These are phyloP conservation scores for Dexiosoma caninum DNA, from an alignment of 2,888 invertebrate species.

Conservation along the genomic window DNA sequence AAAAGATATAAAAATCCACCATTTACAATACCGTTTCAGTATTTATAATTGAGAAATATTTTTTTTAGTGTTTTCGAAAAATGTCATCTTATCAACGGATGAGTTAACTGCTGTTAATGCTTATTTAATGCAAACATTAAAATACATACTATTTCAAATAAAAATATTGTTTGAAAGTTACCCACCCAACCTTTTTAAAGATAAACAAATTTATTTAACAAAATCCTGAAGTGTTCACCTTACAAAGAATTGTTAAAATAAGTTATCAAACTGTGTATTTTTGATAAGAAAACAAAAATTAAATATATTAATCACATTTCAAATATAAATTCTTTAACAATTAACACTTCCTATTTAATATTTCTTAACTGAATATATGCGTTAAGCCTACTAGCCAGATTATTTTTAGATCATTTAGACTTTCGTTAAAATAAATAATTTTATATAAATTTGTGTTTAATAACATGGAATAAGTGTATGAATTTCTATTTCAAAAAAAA, in stretches of 20 bases:
- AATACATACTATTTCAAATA: neutral
- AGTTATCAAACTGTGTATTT: neutral
- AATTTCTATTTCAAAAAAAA: conserved; percentile 1
- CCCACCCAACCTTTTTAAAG: neutral
- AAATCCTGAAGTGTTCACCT: neutral
- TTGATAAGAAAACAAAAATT: neutral
- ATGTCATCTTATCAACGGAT: too few relatives aligned
- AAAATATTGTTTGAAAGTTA: conserved; percentile 3
- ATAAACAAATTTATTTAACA: neutral
- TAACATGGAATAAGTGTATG: conserved; percentile 5
- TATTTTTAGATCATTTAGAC: neutral
- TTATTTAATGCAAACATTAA: too few relatives aligned
- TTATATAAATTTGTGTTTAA: neutral
- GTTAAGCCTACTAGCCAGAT: neutral
- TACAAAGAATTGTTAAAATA: neutral
- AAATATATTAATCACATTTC: conserved; percentile 16
- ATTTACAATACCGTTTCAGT: too few relatives aligned
- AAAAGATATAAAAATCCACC: too few relatives aligned
- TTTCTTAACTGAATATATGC: neutral
- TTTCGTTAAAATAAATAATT: too few relatives aligned
- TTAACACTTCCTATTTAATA: neutral
- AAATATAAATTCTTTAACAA: neutral
- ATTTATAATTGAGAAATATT: too few relatives aligned
- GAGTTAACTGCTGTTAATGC: too few relatives aligned
- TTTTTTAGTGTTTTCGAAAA: too few relatives aligned